Evolutionary conservation across 2,113 vertebrate species (phyloP).

Genomic region (Hyperoodon ampullatus): DNA sequence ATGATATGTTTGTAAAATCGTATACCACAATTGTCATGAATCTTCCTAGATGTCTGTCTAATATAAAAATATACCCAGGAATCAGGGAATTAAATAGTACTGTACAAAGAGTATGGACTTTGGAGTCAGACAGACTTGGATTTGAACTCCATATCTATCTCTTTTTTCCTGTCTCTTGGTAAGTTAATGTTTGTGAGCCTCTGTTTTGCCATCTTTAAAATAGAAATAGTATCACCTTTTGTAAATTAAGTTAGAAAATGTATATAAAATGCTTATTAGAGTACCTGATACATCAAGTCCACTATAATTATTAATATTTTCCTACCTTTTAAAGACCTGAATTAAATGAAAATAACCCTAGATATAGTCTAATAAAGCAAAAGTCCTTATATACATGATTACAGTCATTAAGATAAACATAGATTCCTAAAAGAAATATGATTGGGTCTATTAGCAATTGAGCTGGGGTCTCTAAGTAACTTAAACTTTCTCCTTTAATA

Average conservation of each 20-base stretch:
- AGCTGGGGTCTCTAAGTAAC: not conserved
- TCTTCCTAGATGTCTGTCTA: not conserved
- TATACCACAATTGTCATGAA: not conserved
- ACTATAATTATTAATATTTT: not conserved
- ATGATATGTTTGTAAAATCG: not conserved
- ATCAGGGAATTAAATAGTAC: not conserved
- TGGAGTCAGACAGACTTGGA: not conserved
- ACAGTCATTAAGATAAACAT: not conserved
- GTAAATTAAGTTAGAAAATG: conserved; percentile 20
- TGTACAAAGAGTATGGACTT: not conserved
- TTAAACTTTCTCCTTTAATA: conserved; percentile 40
- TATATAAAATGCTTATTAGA: conserved; percentile 9
- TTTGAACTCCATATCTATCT: not conserved
- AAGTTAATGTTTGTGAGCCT: not conserved
- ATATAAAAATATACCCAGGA: not conserved
- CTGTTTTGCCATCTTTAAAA: conserved; percentile 11
- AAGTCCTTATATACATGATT: not conserved
- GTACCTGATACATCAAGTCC: not conserved
- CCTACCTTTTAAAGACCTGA: not conserved
- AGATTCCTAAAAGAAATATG: not conserved
- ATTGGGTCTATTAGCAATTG: not conserved
- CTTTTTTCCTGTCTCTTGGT: not conserved
- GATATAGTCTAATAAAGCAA: not conserved
- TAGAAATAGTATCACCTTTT: not conserved
- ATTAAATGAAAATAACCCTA: not conserved